Percentiles rank a stretch among this genome's conserved stretches.
These are phyloP conservation scores for Danionella cerebrum DNA, from an alignment of 2,113 vertebrate species.

Conservation along the genomic window DNA sequence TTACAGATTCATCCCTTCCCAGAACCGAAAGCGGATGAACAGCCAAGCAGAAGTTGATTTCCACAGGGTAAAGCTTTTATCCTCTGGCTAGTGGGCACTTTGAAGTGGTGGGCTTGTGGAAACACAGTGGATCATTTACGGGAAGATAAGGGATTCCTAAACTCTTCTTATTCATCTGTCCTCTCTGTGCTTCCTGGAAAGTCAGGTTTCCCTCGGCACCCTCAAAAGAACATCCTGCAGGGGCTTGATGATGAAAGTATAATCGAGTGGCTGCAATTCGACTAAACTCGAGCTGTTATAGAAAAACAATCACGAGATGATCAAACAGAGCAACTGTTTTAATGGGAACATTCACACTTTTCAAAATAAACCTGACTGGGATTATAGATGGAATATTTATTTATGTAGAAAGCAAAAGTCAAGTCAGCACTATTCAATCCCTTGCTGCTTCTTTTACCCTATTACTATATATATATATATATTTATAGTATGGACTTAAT, in stretches of 20 bases:
- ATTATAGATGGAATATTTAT: neutral
- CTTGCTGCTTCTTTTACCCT: too few relatives aligned
- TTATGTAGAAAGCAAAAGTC: neutral
- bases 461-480: too few relatives aligned
- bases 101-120: constrained; percentile 32
- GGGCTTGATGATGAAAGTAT: neutral
- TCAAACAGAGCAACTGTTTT: too few relatives aligned
- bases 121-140: constrained; percentile 30
- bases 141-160: constrained; percentile 40
- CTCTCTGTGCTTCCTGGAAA: neutral
- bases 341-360: neutral
- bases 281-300: neutral
- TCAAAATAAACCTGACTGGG: neutral
- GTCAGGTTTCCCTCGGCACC: neutral
- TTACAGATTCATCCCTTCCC: neutral
- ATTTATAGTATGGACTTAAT: too few relatives aligned
- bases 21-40: constrained; percentile 15
- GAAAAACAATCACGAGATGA: too few relatives aligned
- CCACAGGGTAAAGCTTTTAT: constrained; percentile 11
- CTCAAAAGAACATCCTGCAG: neutral
- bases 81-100: constrained; percentile 32
- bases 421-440: too few relatives aligned
- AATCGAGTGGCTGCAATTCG: neutral
- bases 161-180: constrained; percentile 18
- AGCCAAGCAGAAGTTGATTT: constrained; percentile 20